phyloP scores from a whole-genome alignment of 2,797 vertebrate genomes.

The Apodemus agrarius region DNA sequence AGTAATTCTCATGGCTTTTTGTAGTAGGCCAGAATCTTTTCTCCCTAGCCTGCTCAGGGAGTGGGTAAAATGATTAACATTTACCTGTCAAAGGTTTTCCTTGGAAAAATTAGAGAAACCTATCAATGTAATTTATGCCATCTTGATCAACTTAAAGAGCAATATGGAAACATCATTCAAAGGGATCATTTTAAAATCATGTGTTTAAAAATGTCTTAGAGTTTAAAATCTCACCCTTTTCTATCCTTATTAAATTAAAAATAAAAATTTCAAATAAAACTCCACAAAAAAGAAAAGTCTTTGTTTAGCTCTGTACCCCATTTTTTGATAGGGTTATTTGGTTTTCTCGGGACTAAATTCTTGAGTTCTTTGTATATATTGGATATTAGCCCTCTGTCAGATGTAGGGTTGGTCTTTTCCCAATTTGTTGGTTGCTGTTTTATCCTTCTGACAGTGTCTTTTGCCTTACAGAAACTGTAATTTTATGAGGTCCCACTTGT shows the following conservation, averaged over 20 bases:
- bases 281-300: neutral
- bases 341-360: no score
- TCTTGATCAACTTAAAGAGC: neutral
- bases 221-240: neutral
- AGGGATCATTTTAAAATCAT: neutral
- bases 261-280: slow-evolving; percentile 3
- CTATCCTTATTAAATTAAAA: slow-evolving; percentile 29
- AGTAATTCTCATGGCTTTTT: neutral
- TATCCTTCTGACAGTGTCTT: no score
- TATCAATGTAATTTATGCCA: neutral
- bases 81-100: neutral
- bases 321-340: no score
- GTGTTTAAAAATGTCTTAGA: neutral
- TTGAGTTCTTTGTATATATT: no score
- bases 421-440: no score
- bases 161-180: neutral
- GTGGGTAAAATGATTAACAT: neutral
- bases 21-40: neutral
- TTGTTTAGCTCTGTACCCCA: no score
- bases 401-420: no score
- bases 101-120: slow-evolving; percentile 11
- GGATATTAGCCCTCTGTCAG: no score
- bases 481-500: no score
- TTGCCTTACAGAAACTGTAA: no score
- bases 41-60: neutral